Evolutionary conservation across 1,140 invertebrate genomes (phyloP), one percentile per base, ranked within the genome.

Genomic region (Glossosoma conforme): DNA sequence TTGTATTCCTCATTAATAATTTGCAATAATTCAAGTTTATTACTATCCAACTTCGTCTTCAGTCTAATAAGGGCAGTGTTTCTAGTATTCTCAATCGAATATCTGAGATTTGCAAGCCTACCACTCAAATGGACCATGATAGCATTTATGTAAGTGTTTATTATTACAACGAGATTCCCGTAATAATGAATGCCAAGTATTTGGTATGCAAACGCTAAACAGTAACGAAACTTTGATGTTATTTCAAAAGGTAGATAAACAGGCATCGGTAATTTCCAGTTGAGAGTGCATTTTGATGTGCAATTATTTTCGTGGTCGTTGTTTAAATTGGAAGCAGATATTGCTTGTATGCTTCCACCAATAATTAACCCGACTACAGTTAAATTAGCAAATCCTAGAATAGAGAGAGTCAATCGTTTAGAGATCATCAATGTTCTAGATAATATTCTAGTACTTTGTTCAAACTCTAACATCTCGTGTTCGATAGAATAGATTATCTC

Each of bases 61-160:
- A 52, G 30, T n/a, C 49, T 21, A 17, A 45, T 3, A 15, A 54
- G 13, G 5, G 38, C 45, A 20, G 53, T 53, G 5, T 22, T 14
- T 36, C 25, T 45, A 6, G 37, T 47, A 32, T 58, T 53, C 22
- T 58, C 51, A 19, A 58, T 10, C 19, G 51, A 19, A 18, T 49
- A 47, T 21, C 47, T 49, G 20, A 58, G 44, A 46, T 58, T 58
- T 1, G 46, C 44, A 36, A 58, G 43, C 37, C 43, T 53, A 2
- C 51, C 46, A 5, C 28, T 41, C 9, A 54, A 20, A 43, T 58
- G 56, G 5, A 53, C 38, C 47, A 58, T 53, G 3, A 58, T 51
- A 9, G 51, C 40, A 28, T 51, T 58, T 36, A 58, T 58, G 18
- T 54, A 58, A 1, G 56, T 58, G 20, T 58, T 58, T 20, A 58